phyloP scores from a whole-genome alignment of 2,797 vertebrate genomes.

The Cetoscarus ocellatus region DNA sequence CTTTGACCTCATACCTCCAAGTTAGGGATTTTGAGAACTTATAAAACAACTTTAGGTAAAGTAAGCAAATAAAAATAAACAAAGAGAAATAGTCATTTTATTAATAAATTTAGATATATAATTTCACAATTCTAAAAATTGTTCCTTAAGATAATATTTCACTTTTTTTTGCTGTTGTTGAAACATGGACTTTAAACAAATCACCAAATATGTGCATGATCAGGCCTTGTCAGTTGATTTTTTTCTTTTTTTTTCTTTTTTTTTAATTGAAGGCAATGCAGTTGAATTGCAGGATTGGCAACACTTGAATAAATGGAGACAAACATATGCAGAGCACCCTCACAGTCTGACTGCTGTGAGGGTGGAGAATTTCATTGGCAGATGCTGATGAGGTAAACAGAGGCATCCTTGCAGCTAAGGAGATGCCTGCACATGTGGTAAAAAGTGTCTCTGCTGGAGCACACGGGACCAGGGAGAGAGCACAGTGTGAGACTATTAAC shows the following conservation, averaged over 20 bases:
- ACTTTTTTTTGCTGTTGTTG: constrained; percentile 1
- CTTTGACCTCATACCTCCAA: too few relatives aligned
- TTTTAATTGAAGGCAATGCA: background rate
- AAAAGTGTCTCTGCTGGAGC: constrained; percentile 35
- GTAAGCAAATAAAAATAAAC: too few relatives aligned
- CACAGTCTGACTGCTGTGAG: constrained; percentile 30
- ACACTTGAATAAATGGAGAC: constrained; percentile 20
- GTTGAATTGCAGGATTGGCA: constrained; percentile 12
- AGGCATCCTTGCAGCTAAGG: constrained; percentile 23
- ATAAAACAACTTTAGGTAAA: too few relatives aligned
- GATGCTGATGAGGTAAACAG: constrained; percentile 43
- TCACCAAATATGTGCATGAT: constrained; percentile 1
- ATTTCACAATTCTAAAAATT: too few relatives aligned
- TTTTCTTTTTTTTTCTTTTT: background rate
- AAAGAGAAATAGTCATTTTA: too few relatives aligned
- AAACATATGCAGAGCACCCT: constrained; percentile 26
- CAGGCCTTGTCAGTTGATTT: background rate
- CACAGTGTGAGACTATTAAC: constrained; percentile 42
- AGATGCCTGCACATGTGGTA: constrained; percentile 7
- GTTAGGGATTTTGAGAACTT: too few relatives aligned
- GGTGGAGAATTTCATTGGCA: constrained; percentile 36
- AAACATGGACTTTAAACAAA: constrained; percentile 6
- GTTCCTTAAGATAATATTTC: background rate
- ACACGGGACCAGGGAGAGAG: constrained; percentile 24
- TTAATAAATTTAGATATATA: too few relatives aligned